Percentiles rank a stretch among this genome's conserved stretches.
Conservation (phyloP, 1,140 invertebrate species). For the Eumaeus atala region DNA sequence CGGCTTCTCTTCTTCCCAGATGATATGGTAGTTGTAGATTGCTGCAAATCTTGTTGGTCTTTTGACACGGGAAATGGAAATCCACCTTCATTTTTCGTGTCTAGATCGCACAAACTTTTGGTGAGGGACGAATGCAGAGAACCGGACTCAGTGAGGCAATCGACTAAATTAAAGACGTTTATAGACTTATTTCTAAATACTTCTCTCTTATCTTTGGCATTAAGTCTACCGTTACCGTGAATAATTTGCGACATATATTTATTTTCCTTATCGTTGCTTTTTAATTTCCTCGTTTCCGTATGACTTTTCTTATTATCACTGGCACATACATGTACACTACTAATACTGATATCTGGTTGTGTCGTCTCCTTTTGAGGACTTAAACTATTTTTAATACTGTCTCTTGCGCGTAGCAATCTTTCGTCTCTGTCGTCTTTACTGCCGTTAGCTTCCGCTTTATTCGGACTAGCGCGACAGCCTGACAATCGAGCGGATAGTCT, state of each 20-base stretch:
- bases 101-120: constrained; percentile 64
- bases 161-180: constrained; percentile 65
- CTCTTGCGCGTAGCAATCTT: constrained; percentile 45
- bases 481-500: constrained; percentile 61
- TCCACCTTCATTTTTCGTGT: constrained; percentile 52
- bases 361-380: constrained; percentile 36
- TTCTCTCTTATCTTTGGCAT: constrained; percentile 60
- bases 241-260: constrained; percentile 42
- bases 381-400: constrained; percentile 45
- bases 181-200: constrained; percentile 70
- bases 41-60: constrained; percentile 51
- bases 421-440: constrained; percentile 42
- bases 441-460: constrained; percentile 33
- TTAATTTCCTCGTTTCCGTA: constrained; percentile 41
- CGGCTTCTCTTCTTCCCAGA: constrained; percentile 68
- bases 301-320: constrained; percentile 36
- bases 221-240: constrained; percentile 35
- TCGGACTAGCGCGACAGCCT: constrained; percentile 49
- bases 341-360: constrained; percentile 49
- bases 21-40: constrained; percentile 62
- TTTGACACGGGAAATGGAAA: constrained; percentile 50
- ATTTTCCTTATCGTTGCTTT: constrained; percentile 53
- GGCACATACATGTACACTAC: constrained; percentile 46
- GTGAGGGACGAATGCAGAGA: constrained; percentile 64
- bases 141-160: constrained; percentile 59